These are phyloP conservation scores for Beaufortia kweichowensis DNA, from an alignment of 2,113 vertebrate species.

Conservation along the genomic window DNA sequence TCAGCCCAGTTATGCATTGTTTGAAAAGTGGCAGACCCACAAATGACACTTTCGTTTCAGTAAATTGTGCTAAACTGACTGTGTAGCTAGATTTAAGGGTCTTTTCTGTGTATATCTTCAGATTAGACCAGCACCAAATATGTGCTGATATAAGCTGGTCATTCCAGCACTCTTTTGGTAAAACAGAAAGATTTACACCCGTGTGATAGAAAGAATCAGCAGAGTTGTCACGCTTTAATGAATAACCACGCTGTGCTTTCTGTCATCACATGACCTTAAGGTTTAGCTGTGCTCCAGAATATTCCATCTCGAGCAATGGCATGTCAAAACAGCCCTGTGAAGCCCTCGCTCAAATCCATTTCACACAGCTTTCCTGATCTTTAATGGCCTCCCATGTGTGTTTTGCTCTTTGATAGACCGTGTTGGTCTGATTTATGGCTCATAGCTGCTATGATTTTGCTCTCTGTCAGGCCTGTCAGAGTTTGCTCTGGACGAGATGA, in stretches of 20 bases:
- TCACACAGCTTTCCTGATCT: not conserved
- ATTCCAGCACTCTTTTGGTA: not conserved
- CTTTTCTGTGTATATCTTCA: too few species aligned
- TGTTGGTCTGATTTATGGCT: constrained; percentile 1
- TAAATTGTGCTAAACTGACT: too few species aligned
- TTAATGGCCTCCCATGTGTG: not conserved
- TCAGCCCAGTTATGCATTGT: not conserved
- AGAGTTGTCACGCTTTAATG: constrained; percentile 21
- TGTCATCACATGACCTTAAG: constrained; percentile 11
- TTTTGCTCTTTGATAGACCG: constrained; percentile 15
- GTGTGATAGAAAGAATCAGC: not conserved
- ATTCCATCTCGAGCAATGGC: constrained; percentile 18
- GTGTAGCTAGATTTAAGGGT: too few species aligned
- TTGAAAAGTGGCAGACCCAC: too few species aligned
- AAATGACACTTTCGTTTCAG: too few species aligned
- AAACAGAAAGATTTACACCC: not conserved
- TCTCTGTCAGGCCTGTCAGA: constrained; percentile 82
- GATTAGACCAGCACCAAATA: too few species aligned
- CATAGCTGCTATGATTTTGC: constrained; percentile 19
- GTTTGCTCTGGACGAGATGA: constrained; percentile 85
- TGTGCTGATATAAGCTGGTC: too few species aligned
- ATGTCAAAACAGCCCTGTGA: constrained; percentile 12
- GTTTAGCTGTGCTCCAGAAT: constrained; percentile 24
- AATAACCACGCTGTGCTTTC: constrained; percentile 14
- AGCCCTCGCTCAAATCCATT: constrained; percentile 14